Conservation (phyloP, 2,888 invertebrate species). For the Cartodere bifasciata region DNA sequence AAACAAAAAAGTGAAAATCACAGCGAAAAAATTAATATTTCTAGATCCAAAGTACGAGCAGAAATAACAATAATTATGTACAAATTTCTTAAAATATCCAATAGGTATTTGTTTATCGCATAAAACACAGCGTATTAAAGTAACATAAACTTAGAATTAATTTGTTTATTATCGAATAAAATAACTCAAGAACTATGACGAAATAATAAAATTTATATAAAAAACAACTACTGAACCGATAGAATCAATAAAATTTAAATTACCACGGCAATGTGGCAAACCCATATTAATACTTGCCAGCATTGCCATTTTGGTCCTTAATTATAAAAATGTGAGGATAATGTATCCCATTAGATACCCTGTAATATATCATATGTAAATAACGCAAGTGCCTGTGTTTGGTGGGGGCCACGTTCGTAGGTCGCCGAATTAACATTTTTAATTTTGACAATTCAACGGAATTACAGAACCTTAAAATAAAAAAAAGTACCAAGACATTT, state of each 20-base stretch:
- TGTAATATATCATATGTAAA: constrained; percentile 38
- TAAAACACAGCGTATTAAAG: constrained; percentile 26
- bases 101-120: constrained; percentile 32
- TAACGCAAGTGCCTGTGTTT: constrained; percentile 37
- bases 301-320: constrained; percentile 36
- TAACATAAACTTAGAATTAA: constrained; percentile 29
- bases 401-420: constrained; percentile 36
- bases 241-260: constrained; percentile 26
- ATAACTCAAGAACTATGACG: constrained; percentile 22
- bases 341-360: constrained; percentile 39
- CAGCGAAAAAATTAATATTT: too few species aligned
- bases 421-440: constrained; percentile 35
- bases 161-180: constrained; percentile 29
- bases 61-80: constrained; percentile 32
- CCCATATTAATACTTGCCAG: constrained; percentile 20
- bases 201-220: constrained; percentile 31
- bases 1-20: too few species aligned
- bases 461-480: too few species aligned
- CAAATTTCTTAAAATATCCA: constrained; percentile 32
- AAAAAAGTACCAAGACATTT: too few species aligned
- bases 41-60: too few species aligned
- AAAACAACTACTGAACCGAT: constrained; percentile 26
- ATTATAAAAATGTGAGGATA: constrained; percentile 36
- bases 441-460: background rate
- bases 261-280: constrained; percentile 32